phyloP scores from a whole-genome alignment of 2,888 invertebrate species.

The Tridacna crocea region DNA sequence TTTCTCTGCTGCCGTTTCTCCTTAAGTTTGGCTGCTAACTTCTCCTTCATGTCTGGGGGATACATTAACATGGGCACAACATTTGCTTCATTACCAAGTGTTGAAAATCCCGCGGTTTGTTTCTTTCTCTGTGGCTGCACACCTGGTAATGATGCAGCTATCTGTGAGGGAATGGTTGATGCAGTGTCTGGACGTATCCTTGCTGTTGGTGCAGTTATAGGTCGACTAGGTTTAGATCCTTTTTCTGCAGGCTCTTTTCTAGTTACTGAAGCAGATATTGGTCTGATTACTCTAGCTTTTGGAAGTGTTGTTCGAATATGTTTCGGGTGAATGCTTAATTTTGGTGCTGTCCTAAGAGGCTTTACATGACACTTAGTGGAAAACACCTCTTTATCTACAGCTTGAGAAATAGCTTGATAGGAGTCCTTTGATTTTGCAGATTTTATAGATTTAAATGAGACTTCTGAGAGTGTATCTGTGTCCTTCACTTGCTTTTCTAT shows the following conservation, averaged over 20 bases:
- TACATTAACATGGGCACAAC: conserved; percentile 82
- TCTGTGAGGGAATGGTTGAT: conserved; percentile 65
- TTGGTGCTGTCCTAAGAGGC: conserved; percentile 64
- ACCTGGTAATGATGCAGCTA: conserved; percentile 71
- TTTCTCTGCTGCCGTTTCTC: conserved; percentile 62
- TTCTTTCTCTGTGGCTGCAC: conserved; percentile 55
- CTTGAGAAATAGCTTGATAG: conserved; percentile 60
- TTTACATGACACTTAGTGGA: conserved; percentile 70
- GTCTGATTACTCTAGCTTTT: conserved; percentile 76
- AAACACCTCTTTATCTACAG: conserved; percentile 69
- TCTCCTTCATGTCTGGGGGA: conserved; percentile 75
- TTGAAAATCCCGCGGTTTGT: conserved; percentile 60
- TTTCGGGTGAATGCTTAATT: conserved; percentile 73
- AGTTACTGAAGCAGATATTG: conserved; percentile 74
- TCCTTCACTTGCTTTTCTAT: conserved; percentile 58
- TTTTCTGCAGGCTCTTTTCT: conserved; percentile 57
- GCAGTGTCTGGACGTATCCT: conserved; percentile 63
- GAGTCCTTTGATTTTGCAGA: conserved; percentile 69
- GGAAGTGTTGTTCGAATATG: conserved; percentile 77
- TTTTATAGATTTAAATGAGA: conserved; percentile 69
- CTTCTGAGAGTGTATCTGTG: conserved; percentile 68
- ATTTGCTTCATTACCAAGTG: conserved; percentile 70
- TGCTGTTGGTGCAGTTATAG: conserved; percentile 68
- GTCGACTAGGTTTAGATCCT: conserved; percentile 56
- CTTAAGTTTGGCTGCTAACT: conserved; percentile 66